These are phyloP conservation scores for Gallinago nigripennis DNA, from an alignment of 2,797 vertebrate species.

Conservation along the genomic window DNA sequence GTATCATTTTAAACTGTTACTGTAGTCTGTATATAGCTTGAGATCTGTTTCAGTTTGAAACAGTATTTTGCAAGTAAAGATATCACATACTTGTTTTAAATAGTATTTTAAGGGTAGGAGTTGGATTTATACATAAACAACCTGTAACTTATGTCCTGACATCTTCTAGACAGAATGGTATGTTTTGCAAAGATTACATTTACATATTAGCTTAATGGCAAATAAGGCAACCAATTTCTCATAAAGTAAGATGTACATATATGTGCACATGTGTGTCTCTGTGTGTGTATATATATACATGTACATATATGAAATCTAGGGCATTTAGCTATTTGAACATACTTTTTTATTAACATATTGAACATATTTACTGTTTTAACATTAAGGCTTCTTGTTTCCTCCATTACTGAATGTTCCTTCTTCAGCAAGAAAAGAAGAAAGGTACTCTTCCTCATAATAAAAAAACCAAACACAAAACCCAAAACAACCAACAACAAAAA, in stretches of 20 bases:
- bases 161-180: neutral
- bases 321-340: neutral
- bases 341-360: too few relatives aligned
- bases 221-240: neutral
- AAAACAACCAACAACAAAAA: neutral
- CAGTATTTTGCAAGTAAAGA: neutral
- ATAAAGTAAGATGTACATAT: neutral
- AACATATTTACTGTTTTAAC: neutral
- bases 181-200: neutral
- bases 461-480: neutral
- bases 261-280: rapidly evolving
- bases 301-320: neutral
- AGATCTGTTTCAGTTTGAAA: neutral
- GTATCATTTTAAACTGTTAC: neutral
- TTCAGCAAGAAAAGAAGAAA: neutral
- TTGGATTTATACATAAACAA: neutral
- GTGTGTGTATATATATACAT: rapidly evolving
- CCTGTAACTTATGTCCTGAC: neutral
- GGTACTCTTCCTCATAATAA: neutral
- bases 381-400: neutral
- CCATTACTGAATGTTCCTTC: neutral
- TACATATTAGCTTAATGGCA: neutral
- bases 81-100: neutral
- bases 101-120: neutral
- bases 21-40: neutral